These are phyloP conservation scores for Steinernema hermaphroditum DNA, from an alignment of 2,888 invertebrate genomes.

Conservation along the genomic window DNA sequence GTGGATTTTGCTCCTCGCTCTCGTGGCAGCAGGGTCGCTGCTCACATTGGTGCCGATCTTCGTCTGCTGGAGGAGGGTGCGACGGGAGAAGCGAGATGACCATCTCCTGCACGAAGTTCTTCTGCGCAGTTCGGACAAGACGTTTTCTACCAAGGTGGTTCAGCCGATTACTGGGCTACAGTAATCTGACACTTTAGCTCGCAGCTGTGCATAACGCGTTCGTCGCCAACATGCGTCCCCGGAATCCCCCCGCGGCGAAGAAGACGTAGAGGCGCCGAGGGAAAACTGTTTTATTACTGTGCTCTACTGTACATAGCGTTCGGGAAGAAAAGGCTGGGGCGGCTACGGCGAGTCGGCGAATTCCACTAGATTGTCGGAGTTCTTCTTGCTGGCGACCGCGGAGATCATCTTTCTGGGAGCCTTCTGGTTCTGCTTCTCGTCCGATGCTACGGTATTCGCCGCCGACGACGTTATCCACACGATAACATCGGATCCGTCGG, in stretches of 20 bases:
- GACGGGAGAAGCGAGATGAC: not conserved
- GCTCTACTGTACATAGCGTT: no score
- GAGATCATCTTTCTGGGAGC: constrained; percentile 6
- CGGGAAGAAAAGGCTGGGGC: not conserved
- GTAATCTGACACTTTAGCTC: not conserved
- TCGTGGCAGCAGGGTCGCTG: not conserved
- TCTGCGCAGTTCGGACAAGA: not conserved
- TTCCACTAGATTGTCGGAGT: constrained; percentile 3
- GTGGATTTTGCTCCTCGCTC: not conserved
- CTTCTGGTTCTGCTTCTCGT: not conserved
- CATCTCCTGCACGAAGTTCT: not conserved
- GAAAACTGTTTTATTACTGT: no score
- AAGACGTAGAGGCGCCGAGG: no score
- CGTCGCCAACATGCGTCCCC: not conserved
- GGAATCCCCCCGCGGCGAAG: no score
- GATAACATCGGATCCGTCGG: not conserved
- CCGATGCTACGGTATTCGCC: not conserved
- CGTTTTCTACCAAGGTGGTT: no score
- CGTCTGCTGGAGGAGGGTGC: not conserved
- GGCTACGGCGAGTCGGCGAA: constrained; percentile 2
- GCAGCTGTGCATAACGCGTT: not conserved
- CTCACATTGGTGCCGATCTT: not conserved
- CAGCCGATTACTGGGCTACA: not conserved
- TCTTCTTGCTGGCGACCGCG: constrained; percentile 4
- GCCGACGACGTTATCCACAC: not conserved